Conservation (phyloP, 1,140 invertebrate genomes). For the Myzus persicae region DNA sequence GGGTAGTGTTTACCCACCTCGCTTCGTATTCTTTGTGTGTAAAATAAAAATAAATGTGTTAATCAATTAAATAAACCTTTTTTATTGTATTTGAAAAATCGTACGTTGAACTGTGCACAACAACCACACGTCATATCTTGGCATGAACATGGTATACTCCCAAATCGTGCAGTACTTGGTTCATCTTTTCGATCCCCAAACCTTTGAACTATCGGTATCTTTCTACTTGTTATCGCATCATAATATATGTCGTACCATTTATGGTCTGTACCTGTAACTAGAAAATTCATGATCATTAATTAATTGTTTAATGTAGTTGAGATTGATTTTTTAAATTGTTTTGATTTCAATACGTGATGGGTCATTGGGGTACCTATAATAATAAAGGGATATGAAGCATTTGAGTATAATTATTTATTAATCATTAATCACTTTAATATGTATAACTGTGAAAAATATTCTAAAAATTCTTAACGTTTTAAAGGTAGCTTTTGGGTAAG, state of each 20-base stretch:
- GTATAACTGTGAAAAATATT: too few species aligned
- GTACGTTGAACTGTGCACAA: constrained; percentile 42
- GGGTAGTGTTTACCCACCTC: not conserved
- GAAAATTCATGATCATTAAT: too few species aligned
- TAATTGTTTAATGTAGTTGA: not conserved
- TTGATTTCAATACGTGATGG: not conserved
- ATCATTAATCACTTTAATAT: too few species aligned
- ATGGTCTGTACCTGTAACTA: constrained; percentile 1
- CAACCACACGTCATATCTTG: constrained; percentile 36
- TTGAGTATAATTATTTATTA: too few species aligned
- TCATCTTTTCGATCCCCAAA: constrained; percentile 27
- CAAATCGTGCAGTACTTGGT: constrained; percentile 25
- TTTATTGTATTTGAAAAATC: constrained; percentile 41
- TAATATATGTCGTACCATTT: constrained; percentile 44
- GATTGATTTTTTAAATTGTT: too few species aligned
- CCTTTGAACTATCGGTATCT: constrained; percentile 41
- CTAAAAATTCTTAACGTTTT: too few species aligned
- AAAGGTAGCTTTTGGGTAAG: too few species aligned
- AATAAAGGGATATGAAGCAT: not conserved
- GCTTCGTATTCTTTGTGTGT: not conserved
- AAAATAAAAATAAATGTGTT: not conserved
- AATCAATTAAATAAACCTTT: constrained; percentile 25
- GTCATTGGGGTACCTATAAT: not conserved
- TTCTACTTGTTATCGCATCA: constrained; percentile 24
- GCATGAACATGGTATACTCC: constrained; percentile 51